Percentiles rank a stretch among this genome's conserved stretches.
phyloP scores from a whole-genome alignment of 1,140 invertebrate genomes.

The Neodiprion virginianus region DNA sequence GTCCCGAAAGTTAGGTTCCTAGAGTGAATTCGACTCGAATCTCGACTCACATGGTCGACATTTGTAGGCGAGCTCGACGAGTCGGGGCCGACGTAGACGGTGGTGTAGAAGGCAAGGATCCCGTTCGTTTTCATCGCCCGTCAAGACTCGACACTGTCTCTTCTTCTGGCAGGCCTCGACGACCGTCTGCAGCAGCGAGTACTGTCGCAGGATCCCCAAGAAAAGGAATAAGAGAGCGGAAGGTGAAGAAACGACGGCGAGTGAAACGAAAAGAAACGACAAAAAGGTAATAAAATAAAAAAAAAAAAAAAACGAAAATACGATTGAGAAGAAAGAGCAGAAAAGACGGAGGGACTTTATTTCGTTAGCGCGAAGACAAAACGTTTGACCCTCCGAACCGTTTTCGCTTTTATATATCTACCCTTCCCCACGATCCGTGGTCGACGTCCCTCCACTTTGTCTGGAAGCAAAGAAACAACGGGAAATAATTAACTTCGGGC shows the following conservation, averaged over 20 bases:
- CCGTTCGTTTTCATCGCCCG: slow-evolving; percentile 58
- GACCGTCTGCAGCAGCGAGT: slow-evolving; percentile 60
- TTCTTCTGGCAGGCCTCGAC: slow-evolving; percentile 62
- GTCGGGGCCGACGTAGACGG: slow-evolving; percentile 57
- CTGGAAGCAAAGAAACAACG: neutral
- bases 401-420: neutral
- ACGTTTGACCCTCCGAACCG: neutral
- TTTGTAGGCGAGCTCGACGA: slow-evolving; percentile 66
- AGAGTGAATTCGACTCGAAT: neutral
- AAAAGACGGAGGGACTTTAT: neutral
- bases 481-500: too few species aligned
- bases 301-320: neutral
- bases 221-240: too few species aligned
- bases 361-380: slow-evolving; percentile 1
- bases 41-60: slow-evolving; percentile 62
- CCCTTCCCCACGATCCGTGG: slow-evolving; percentile 3
- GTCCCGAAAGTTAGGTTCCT: too few species aligned
- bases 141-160: slow-evolving; percentile 57
- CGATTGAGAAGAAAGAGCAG: too few species aligned
- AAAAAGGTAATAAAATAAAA: neutral
- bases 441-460: slow-evolving; percentile 1
- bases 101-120: slow-evolving; percentile 59
- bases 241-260: too few species aligned
- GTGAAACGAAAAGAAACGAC: too few species aligned
- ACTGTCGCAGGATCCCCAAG: slow-evolving; percentile 36